These are phyloP conservation scores for Anastrepha ludens DNA, from an alignment of 1,140 invertebrate genomes.

Conservation along the genomic window DNA sequence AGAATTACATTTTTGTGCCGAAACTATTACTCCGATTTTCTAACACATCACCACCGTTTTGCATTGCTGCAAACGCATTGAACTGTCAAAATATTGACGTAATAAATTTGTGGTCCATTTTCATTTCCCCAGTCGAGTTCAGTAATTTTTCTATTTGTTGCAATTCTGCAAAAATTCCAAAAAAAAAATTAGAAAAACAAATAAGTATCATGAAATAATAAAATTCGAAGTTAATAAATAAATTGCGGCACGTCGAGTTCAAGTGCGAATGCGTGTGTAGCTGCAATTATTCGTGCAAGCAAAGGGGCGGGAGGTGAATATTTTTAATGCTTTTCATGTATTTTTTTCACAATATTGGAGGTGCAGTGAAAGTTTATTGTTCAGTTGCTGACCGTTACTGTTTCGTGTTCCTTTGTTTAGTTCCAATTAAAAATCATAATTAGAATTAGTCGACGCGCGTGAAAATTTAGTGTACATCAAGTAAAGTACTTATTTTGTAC, in stretches of 20 bases:
- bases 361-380: conserved; percentile 41
- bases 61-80: background rate
- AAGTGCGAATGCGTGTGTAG: conserved; percentile 35
- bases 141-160: conserved; percentile 52
- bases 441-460: conserved; percentile 38
- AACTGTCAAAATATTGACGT: conserved; percentile 54
- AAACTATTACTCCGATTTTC: background rate
- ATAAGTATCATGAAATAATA: conserved; percentile 47
- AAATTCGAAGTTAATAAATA: conserved; percentile 51
- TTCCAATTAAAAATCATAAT: conserved; percentile 4
- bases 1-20: too few relatives aligned
- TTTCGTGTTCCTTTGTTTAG: conserved; percentile 34
- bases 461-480: background rate
- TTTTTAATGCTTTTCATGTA: conserved; percentile 45
- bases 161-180: conserved; percentile 48
- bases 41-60: background rate
- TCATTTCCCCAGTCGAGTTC: conserved; percentile 49
- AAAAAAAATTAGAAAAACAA: conserved; percentile 50
- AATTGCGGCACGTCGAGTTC: conserved; percentile 21
- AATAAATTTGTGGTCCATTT: conserved; percentile 50
- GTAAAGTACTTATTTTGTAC: background rate
- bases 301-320: conserved; percentile 41
- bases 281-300: conserved; percentile 26
- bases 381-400: background rate
- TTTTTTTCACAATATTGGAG: conserved; percentile 29